Percentiles rank a stretch among this genome's conserved stretches.
phyloP scores from a whole-genome alignment of 2,888 invertebrate genomes.

The Torymus tubicola region DNA sequence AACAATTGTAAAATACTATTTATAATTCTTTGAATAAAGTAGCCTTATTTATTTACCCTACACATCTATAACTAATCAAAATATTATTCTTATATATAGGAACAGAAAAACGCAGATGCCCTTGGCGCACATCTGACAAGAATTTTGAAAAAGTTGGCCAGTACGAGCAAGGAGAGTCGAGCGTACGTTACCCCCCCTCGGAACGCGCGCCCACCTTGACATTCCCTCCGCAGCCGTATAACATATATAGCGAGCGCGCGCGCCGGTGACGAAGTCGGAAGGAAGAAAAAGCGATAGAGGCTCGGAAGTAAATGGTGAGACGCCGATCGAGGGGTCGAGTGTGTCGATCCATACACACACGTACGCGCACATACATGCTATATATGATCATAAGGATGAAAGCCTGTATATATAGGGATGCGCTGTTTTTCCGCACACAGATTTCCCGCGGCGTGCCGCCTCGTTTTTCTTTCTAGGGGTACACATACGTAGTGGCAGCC shows the following conservation, averaged over 20 bases:
- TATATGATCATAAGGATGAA: too few species aligned
- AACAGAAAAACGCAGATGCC: background rate
- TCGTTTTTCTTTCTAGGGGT: constrained; percentile 32
- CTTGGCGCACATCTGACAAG: background rate
- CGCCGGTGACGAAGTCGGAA: background rate
- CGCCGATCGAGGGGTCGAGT: constrained; percentile 21
- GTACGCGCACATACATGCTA: background rate
- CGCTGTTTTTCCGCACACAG: constrained; percentile 30
- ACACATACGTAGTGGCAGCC: background rate
- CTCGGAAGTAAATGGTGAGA: constrained; percentile 17
- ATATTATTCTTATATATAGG: background rate
- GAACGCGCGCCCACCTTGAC: constrained; percentile 48
- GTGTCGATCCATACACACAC: constrained; percentile 24
- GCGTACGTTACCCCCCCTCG: constrained; percentile 32
- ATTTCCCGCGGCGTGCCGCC: constrained; percentile 38
- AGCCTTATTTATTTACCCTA: too few species aligned
- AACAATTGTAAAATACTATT: too few species aligned
- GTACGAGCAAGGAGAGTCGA: constrained; percentile 36
- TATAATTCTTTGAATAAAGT: too few species aligned
- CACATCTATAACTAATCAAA: background rate
- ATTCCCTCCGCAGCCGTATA: constrained; percentile 9
- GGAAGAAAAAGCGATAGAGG: constrained; percentile 39
- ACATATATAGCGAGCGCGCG: too few species aligned
- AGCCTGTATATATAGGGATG: constrained; percentile 1
- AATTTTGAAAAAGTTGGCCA: constrained; percentile 26